These are phyloP conservation scores for Agapetus fuscipes DNA, from an alignment of 2,888 invertebrate species.

Conservation along the genomic window DNA sequence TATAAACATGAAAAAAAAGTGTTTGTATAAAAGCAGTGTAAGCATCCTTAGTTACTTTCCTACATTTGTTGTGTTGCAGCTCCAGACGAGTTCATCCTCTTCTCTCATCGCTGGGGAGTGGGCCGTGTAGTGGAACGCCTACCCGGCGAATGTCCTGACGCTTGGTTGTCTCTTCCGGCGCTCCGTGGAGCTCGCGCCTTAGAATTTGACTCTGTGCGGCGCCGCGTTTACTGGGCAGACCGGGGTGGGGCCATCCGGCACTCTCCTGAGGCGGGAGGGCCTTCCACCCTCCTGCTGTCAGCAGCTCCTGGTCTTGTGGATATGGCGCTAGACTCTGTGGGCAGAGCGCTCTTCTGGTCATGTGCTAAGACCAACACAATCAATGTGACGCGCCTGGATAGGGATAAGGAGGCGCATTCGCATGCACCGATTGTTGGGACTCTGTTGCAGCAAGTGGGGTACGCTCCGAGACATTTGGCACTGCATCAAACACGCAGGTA, in stretches of 20 bases:
- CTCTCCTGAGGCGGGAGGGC: constrained; percentile 51
- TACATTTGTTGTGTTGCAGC: constrained; percentile 43
- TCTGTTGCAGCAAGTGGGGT: constrained; percentile 62
- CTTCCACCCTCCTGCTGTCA: constrained; percentile 46
- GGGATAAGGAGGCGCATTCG: too few species aligned
- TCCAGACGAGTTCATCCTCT: constrained; percentile 77
- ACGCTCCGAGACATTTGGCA: constrained; percentile 75
- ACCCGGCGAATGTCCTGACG: constrained; percentile 74
- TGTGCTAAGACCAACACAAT: constrained; percentile 76
- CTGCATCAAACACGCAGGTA: constrained; percentile 75
- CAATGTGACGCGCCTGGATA: constrained; percentile 71
- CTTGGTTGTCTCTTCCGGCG: constrained; percentile 61
- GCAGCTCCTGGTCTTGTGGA: constrained; percentile 64
- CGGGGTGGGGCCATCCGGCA: constrained; percentile 64
- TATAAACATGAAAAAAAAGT: too few species aligned
- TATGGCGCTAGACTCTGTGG: constrained; percentile 77
- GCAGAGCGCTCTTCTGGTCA: constrained; percentile 82
- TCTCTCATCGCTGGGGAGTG: constrained; percentile 66
- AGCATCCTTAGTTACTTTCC: too few species aligned
- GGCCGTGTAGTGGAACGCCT: constrained; percentile 71
- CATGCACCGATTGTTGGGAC: constrained; percentile 54
- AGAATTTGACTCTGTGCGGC: constrained; percentile 70
- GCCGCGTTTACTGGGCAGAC: constrained; percentile 62
- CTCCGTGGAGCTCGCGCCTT: constrained; percentile 72
- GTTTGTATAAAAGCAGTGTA: too few species aligned